These are phyloP conservation scores for Melanchra persicariae DNA, from an alignment of 2,888 invertebrate genomes.

Conservation along the genomic window DNA sequence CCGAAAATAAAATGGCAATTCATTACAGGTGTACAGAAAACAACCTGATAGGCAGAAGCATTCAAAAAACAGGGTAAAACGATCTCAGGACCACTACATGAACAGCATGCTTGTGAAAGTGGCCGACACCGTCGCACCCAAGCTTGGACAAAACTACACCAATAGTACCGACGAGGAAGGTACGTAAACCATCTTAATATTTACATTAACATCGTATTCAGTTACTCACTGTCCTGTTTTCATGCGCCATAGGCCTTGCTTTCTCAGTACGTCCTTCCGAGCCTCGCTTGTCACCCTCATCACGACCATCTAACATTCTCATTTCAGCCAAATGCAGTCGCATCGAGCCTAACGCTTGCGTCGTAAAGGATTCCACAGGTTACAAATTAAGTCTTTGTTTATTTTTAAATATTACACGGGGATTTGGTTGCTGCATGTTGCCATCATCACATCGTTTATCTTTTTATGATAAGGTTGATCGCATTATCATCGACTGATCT, in stretches of 20 bases:
- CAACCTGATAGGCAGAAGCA: constrained; percentile 67
- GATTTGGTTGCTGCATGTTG: constrained; percentile 72
- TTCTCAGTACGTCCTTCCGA: constrained; percentile 64
- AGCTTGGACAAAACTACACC: constrained; percentile 72
- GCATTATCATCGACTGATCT: constrained; percentile 18
- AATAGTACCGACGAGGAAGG: constrained; percentile 80
- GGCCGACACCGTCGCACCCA: constrained; percentile 75
- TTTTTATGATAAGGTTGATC: not conserved
- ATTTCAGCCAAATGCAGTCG: constrained; percentile 82
- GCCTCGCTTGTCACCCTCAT: constrained; percentile 73
- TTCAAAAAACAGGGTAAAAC: constrained; percentile 69
- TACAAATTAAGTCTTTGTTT: constrained; percentile 66
- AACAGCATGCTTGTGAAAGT: constrained; percentile 85
- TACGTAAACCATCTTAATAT: constrained; percentile 53
- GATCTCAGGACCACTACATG: constrained; percentile 78
- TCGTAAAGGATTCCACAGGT: constrained; percentile 80
- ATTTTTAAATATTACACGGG: constrained; percentile 68
- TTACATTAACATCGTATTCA: constrained; percentile 17
- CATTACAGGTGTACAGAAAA: constrained; percentile 81
- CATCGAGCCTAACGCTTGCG: constrained; percentile 79
- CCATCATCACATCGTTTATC: constrained; percentile 30
- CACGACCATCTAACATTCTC: constrained; percentile 77
- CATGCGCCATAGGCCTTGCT: constrained; percentile 35
- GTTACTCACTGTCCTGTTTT: constrained; percentile 15
- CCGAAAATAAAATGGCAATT: constrained; percentile 1